Conservation (phyloP, 1,140 invertebrate genomes). For the Gonatopus flavifemur region DNA sequence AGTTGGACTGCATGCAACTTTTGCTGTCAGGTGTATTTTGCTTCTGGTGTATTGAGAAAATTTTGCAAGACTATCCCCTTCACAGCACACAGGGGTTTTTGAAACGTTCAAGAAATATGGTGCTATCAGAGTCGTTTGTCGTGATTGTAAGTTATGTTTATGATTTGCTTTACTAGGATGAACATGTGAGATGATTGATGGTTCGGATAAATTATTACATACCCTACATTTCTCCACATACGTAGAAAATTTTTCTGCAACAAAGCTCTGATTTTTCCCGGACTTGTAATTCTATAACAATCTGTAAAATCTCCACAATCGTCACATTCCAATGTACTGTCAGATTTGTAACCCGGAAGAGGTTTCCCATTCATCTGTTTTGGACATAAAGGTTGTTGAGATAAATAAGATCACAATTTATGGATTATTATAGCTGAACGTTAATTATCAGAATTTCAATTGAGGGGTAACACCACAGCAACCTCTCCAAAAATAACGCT, state of each 20-base stretch:
- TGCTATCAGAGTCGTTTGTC: too few relatives aligned
- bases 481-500: too few relatives aligned
- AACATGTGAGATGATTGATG: not conserved
- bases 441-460: too few relatives aligned
- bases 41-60: too few relatives aligned
- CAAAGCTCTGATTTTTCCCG: slow-evolving; percentile 75
- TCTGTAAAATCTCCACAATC: slow-evolving; percentile 60
- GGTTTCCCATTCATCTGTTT: slow-evolving; percentile 62
- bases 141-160: too few relatives aligned
- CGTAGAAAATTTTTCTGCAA: slow-evolving; percentile 91
- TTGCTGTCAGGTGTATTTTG: too few relatives aligned
- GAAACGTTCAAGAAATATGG: too few relatives aligned
- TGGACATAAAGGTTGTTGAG: not conserved
- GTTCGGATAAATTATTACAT: slow-evolving; percentile 27
- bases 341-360: slow-evolving; percentile 51
- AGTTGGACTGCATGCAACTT: too few relatives aligned
- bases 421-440: too few relatives aligned
- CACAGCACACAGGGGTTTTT: too few relatives aligned
- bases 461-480: too few relatives aligned
- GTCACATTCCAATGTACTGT: slow-evolving; percentile 59
- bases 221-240: slow-evolving; percentile 90
- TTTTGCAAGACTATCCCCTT: too few relatives aligned
- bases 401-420: not conserved
- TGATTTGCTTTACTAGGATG: not conserved
- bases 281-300: slow-evolving; percentile 65